phyloP scores from a whole-genome alignment of 2,888 invertebrate genomes.

The Lasioglossum calceatum region DNA sequence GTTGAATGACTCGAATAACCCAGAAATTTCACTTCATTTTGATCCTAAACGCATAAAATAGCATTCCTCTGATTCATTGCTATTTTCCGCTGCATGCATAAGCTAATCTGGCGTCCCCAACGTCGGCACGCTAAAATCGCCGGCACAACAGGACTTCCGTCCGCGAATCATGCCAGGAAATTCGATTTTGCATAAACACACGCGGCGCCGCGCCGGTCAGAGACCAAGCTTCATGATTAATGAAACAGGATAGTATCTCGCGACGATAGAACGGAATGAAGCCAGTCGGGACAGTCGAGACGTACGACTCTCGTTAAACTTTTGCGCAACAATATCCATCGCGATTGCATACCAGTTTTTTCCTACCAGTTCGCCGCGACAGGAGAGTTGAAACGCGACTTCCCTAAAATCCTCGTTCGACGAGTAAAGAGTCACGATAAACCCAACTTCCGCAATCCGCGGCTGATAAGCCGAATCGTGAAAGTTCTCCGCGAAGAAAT shows the following conservation, averaged over 20 bases:
- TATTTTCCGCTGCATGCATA: neutral
- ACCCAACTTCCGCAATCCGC: neutral
- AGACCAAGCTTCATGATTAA: neutral
- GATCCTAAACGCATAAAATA: neutral
- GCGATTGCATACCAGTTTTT: neutral
- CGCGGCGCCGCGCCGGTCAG: neutral
- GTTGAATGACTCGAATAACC: no score
- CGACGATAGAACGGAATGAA: neutral
- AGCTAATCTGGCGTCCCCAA: neutral
- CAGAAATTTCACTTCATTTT: no score
- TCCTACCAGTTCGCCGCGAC: neutral
- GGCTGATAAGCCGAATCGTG: neutral
- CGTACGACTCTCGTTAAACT: conserved; percentile 36
- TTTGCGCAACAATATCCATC: neutral
- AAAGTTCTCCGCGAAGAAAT: neutral
- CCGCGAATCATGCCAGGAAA: neutral
- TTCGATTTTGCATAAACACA: neutral
- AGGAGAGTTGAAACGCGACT: neutral
- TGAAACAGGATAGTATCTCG: neutral
- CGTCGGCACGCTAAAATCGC: neutral
- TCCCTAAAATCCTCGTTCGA: neutral
- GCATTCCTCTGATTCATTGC: neutral
- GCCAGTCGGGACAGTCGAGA: neutral
- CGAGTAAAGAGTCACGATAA: neutral
- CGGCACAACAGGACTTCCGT: neutral